Conservation (phyloP, 1,140 invertebrate species). For the Maconellicoccus hirsutus region DNA sequence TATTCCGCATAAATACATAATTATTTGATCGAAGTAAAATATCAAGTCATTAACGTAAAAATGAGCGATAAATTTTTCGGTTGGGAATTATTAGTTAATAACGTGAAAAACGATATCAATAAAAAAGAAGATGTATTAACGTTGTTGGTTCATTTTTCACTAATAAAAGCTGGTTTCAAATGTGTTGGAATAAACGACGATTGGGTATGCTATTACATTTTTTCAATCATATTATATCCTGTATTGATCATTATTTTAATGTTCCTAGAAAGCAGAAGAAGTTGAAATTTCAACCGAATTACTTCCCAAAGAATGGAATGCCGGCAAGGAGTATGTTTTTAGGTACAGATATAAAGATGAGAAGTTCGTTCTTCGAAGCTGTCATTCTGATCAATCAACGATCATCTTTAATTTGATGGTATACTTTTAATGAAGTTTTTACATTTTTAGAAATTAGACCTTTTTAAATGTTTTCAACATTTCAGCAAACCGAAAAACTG, state of each 20-base stretch:
- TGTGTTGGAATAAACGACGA: constrained; percentile 60
- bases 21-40: no score
- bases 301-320: constrained; percentile 56
- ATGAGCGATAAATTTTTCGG: constrained; percentile 44
- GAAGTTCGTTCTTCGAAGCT: constrained; percentile 41
- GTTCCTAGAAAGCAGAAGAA: constrained; percentile 34
- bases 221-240: not conserved
- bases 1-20: no score
- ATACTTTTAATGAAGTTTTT: constrained; percentile 11
- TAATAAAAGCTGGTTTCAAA: constrained; percentile 55
- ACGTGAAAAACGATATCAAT: constrained; percentile 45
- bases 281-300: constrained; percentile 49
- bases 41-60: no score
- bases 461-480: not conserved
- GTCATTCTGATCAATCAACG: constrained; percentile 47
- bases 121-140: constrained; percentile 58
- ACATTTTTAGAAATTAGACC: not conserved
- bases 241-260: not conserved
- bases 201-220: constrained; percentile 35
- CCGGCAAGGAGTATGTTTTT: constrained; percentile 42
- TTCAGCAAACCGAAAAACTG: constrained; percentile 37
- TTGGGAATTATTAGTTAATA: constrained; percentile 57
- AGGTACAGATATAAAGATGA: constrained; percentile 40
- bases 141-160: constrained; percentile 54
- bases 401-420: constrained; percentile 54